Percentiles rank a stretch among this genome's conserved stretches.
Conservation (phyloP, 2,888 invertebrate species). For the Mythimna loreyi region DNA sequence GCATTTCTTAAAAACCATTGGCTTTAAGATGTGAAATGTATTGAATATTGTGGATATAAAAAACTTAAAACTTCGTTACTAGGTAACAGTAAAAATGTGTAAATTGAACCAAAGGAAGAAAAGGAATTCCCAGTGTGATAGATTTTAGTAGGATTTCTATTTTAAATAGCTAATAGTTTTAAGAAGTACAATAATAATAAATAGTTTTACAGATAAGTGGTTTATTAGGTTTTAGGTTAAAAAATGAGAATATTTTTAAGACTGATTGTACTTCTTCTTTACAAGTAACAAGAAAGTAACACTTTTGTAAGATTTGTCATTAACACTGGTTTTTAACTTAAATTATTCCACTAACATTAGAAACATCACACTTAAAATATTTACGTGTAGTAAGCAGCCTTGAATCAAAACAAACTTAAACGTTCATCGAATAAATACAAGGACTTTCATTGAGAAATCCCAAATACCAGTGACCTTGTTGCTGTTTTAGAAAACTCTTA, state of each 20-base stretch:
- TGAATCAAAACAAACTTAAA: conserved; percentile 12
- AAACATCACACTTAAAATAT: conserved; percentile 23
- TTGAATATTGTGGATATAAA: conserved; percentile 17
- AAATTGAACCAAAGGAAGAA: conserved; percentile 56
- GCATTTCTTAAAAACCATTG: conserved; percentile 35
- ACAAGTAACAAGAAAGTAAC: conserved; percentile 13
- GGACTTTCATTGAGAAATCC: conserved; percentile 40
- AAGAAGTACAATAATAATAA: conserved; percentile 7
- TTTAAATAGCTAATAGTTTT: conserved; percentile 22
- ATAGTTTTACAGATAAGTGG: conserved; percentile 5
- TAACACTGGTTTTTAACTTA: background rate
- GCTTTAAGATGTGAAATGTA: conserved; percentile 22
- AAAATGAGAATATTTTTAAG: conserved; percentile 66
- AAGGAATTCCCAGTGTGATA: conserved; percentile 64
- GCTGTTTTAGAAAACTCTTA: conserved; percentile 8
- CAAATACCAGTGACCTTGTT: conserved; percentile 25
- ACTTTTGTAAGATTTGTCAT: background rate
- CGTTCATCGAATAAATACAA: conserved; percentile 26
- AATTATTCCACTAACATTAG: conserved; percentile 3
- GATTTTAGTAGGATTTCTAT: conserved; percentile 30
- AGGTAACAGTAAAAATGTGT: conserved; percentile 19
- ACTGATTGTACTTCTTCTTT: conserved; percentile 62
- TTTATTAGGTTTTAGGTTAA: conserved; percentile 13
- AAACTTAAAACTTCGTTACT: conserved; percentile 26
- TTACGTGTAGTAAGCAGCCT: background rate